These are phyloP conservation scores for Spea multiplicata DNA, from an alignment of 2,113 vertebrate genomes.

Conservation along the genomic window DNA sequence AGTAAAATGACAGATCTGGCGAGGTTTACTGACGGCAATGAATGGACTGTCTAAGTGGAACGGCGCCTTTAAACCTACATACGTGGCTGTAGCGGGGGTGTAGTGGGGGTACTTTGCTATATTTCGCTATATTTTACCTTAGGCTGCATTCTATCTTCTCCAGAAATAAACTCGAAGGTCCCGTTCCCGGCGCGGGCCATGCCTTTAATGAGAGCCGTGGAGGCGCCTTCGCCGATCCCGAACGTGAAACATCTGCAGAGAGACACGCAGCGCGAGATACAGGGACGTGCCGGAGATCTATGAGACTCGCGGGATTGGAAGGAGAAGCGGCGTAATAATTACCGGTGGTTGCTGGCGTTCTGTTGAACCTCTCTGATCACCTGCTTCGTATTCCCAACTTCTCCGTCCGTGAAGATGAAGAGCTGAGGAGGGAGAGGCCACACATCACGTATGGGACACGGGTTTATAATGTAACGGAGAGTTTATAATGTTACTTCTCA, in stretches of 20 bases:
- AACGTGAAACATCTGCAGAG: not conserved
- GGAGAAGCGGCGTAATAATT: not conserved
- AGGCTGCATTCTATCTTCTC: not conserved
- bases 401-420: constrained; percentile 85
- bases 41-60: no score
- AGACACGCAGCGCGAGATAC: not conserved
- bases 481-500: no score
- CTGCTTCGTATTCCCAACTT: constrained; percentile 69
- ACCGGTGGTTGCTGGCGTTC: constrained; percentile 63
- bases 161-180: not conserved
- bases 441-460: not conserved
- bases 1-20: no score
- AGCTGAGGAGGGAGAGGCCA: constrained; percentile 57
- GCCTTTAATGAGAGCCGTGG: not conserved
- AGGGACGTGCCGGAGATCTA: no score
- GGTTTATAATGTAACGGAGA: not conserved
- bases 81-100: no score
- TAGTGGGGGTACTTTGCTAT: no score
- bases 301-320: no score
- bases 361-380: constrained; percentile 67
- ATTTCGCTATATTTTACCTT: not conserved
- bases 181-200: not conserved
- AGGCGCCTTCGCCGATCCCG: not conserved
- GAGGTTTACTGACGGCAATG: no score
- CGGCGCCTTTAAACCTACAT: no score